These are phyloP conservation scores for Bubalus kerabau DNA, from an alignment of 2,113 vertebrate genomes.

Conservation along the genomic window DNA sequence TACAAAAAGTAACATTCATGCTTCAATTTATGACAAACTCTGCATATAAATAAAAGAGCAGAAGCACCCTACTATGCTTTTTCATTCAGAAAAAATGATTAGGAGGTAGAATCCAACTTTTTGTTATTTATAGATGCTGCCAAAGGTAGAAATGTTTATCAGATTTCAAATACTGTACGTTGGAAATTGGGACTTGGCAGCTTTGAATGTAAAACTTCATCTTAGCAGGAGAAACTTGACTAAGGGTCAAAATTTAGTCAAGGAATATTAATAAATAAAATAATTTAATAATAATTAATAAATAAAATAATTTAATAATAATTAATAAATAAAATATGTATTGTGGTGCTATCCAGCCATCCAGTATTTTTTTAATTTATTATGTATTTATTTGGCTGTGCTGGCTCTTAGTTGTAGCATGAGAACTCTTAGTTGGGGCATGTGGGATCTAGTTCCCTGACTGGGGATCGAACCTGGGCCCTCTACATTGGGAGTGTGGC, in stretches of 20 bases:
- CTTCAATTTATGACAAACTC: background rate
- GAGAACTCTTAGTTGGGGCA: background rate
- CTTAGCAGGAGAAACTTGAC: background rate
- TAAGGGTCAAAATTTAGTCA: slow-evolving; percentile 21
- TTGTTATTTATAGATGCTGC: slow-evolving; percentile 4
- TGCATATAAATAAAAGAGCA: background rate
- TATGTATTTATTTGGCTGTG: background rate
- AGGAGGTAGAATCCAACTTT: background rate
- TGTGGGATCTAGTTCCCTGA: background rate
- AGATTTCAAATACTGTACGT: background rate
- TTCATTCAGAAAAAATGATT: background rate
- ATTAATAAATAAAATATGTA: background rate
- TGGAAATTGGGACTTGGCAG: background rate
- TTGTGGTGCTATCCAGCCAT: background rate
- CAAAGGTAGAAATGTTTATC: background rate
- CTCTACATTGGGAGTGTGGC: background rate
- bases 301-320: background rate
- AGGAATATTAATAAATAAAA: background rate
- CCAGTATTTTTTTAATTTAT: background rate
- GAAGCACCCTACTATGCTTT: background rate
- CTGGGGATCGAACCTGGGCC: background rate
- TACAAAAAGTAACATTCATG: background rate
- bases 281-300: no score
- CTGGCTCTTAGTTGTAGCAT: background rate
- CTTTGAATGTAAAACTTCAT: background rate